Base-by-base conservation (phyloP, 1,140 invertebrate genomes). In the Drosophila hydei region DNA sequence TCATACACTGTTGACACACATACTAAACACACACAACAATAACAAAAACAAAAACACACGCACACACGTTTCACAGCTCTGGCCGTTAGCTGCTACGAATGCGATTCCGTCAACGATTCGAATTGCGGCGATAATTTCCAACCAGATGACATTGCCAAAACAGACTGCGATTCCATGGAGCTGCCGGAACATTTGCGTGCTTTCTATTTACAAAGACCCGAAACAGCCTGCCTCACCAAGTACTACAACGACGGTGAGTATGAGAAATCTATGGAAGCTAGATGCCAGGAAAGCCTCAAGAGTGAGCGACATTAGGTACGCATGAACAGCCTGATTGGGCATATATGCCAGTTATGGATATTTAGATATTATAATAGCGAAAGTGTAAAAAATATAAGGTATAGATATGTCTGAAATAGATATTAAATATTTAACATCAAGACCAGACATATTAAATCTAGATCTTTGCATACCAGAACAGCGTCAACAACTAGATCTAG, bases 81-180 rank as follows among this genome's bases (percentile, higher is more conserved):
- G 48, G 77, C 83, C 54, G 90, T 90, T 71, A 85, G 54, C 43
- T 90, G 89, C 80, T 90, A 79, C 50, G 84, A 89, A 71, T 90
- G 89, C 61, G 89, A 90, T 72, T 89, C 89, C 36, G 45, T 83
- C 30, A 85, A 77, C 64, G 77, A 90, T 54, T 60, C 55, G 23
- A 75, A 75, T 54, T 90, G 89, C 50, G 85, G 85, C 59, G 77
- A 83, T 55, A 73, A 73, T 43, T 89, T 90, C 51, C 42, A 50
- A 3, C 59, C 75, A 30, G 78, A 90, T 60, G 89, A 81, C 43
- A 79, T 90, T 54, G 69, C 73, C 30, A 80, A 74, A 68, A 79
- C 67, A 11, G 84, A 90, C 18, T 90, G 89, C 23, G 74, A 87
- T 75, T 59, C 77, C 14, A 27, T 70, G 38, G 75, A 90, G 43